A percentile compares a stretch with the other conserved stretches of the same genome.
Conservation (phyloP, 2,113 vertebrate species). For the Trachemys scripta region DNA sequence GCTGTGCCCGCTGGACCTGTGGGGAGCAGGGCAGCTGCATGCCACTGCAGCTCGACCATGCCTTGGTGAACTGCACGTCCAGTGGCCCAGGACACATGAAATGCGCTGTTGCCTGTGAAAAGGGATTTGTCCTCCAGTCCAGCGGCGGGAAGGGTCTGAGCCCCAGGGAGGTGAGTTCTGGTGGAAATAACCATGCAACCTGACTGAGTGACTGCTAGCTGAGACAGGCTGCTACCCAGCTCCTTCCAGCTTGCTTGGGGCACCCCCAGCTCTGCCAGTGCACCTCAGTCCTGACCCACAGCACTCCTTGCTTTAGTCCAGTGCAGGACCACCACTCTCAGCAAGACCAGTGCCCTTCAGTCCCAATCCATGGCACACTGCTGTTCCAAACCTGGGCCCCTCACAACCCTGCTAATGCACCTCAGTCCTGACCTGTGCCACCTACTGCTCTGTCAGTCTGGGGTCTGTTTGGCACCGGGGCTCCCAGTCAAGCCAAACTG, state of each 20-base stretch:
- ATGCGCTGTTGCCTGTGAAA: slow-evolving; percentile 85
- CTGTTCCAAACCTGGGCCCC: not conserved
- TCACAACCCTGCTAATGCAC: not conserved
- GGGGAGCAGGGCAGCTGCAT: slow-evolving; percentile 75
- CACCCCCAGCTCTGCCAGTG: not conserved
- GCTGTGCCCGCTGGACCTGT: slow-evolving; percentile 60
- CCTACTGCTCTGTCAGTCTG: not conserved
- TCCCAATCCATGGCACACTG: fast-evolving
- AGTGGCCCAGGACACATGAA: slow-evolving; percentile 55
- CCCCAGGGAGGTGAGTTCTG: slow-evolving; percentile 81
- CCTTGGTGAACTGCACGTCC: slow-evolving; percentile 81
- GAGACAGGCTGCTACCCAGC: not conserved
- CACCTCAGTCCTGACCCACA: not conserved
- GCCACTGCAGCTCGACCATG: slow-evolving; percentile 74
- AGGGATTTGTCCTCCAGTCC: slow-evolving; percentile 81
- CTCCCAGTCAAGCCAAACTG: not conserved
- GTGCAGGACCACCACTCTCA: not conserved
- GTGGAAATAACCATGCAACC: not conserved
- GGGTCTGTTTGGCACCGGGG: not conserved
- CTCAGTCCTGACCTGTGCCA: not conserved
- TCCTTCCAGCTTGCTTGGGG: fast-evolving
- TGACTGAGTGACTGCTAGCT: fast-evolving
- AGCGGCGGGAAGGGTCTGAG: slow-evolving; percentile 75
- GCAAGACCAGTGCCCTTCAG: not conserved
- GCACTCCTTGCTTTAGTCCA: too few species aligned